Percentiles rank a stretch among this genome's conserved stretches.
phyloP scores from a whole-genome alignment of 2,888 invertebrate genomes.

The Caenorhabditis doughertyi region DNA sequence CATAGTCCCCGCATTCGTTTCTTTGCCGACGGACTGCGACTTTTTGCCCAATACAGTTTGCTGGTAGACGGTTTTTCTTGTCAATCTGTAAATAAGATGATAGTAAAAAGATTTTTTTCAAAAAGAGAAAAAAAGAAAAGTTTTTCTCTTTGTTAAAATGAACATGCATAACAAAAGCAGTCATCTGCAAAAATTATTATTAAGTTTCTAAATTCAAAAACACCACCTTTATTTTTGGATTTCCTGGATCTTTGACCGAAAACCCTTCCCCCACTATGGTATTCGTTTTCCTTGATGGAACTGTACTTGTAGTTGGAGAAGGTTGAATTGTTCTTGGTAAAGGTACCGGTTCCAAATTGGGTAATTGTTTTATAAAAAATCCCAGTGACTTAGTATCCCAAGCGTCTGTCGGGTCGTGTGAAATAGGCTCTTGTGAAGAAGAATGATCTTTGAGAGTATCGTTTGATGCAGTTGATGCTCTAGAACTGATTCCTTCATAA shows the following conservation, averaged over 20 bases:
- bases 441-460: no score
- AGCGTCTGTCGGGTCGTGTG: no score
- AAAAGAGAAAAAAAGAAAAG: not conserved
- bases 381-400: not conserved
- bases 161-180: slow-evolving; percentile 7
- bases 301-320: no score
- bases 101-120: no score
- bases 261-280: slow-evolving; percentile 1
- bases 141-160: not conserved
- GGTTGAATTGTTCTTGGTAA: not conserved
- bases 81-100: slow-evolving; percentile 30
- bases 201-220: no score
- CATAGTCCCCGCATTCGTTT: not conserved
- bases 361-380: not conserved
- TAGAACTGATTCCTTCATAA: not conserved
- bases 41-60: slow-evolving; percentile 1
- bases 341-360: not conserved
- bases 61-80: not conserved
- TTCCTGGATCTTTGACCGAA: not conserved
- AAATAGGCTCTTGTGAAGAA: no score
- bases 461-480: no score
- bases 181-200: no score
- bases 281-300: not conserved
- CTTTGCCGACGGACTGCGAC: not conserved
- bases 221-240: not conserved